Evolutionary conservation across 2,797 vertebrate genomes (phyloP).

Genomic region (Dryobates pubescens): DNA sequence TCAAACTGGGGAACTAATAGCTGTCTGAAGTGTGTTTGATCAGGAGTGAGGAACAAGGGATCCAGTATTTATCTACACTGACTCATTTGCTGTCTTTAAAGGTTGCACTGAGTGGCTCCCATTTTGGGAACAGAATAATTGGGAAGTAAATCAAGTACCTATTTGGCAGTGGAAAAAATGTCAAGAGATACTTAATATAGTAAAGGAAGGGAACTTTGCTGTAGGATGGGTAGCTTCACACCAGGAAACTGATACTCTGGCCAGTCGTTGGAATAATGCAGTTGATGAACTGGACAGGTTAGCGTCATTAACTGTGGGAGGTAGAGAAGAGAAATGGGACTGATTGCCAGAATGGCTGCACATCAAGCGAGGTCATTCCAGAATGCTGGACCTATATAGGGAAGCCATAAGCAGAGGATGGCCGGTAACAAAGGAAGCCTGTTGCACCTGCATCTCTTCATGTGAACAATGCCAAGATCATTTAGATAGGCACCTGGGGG

Average conservation of each 20-base stretch:
- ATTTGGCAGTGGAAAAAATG: background rate
- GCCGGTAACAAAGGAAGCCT: too few relatives aligned
- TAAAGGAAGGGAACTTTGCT: background rate
- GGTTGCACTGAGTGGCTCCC: background rate
- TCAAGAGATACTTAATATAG: background rate
- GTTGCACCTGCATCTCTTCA: too few relatives aligned
- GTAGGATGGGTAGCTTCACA: background rate
- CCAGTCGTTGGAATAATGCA: background rate
- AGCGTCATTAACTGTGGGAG: background rate
- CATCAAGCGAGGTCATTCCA: too few relatives aligned
- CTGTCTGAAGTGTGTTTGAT: background rate
- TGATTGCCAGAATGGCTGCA: too few relatives aligned
- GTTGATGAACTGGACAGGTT: background rate
- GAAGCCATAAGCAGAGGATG: too few relatives aligned
- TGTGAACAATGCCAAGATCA: too few relatives aligned
- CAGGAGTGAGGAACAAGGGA: background rate
- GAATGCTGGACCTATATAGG: too few relatives aligned
- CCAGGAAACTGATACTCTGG: background rate
- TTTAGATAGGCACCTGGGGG: too few relatives aligned
- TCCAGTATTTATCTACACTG: background rate
- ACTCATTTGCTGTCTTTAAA: background rate
- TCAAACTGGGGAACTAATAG: background rate
- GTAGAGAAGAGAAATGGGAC: too few relatives aligned
- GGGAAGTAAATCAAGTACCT: background rate
- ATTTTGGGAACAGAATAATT: background rate